These are phyloP conservation scores for Nicator chloris DNA, from an alignment of 2,113 vertebrate genomes.

Conservation along the genomic window DNA sequence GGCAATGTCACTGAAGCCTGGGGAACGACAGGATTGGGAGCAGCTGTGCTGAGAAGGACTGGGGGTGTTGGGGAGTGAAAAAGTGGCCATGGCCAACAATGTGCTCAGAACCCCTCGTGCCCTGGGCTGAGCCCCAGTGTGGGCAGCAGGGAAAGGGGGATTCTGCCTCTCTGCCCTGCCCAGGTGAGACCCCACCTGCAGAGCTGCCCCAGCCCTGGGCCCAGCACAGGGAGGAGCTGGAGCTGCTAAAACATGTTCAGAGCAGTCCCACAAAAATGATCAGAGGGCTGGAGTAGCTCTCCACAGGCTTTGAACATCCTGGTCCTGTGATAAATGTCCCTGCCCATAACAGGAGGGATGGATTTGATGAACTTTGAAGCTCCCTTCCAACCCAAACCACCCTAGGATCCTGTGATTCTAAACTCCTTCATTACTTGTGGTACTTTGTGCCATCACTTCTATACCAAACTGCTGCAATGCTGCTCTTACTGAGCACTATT, in stretches of 20 bases:
- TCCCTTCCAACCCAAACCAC: not conserved
- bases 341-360: not conserved
- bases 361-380: not conserved
- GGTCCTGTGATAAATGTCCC: too few species aligned
- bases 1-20: not conserved
- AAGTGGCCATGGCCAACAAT: not conserved
- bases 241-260: not conserved
- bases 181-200: not conserved
- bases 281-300: not conserved
- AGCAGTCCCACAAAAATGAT: not conserved
- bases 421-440: not conserved
- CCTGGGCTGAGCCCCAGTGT: not conserved
- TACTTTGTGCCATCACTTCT: not conserved
- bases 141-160: not conserved
- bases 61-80: not conserved
- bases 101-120: not conserved
- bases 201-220: not conserved
- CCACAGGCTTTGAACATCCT: not conserved
- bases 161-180: not conserved
- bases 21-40: not conserved
- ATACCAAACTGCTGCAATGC: not conserved
- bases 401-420: not conserved
- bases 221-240: not conserved
- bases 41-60: not conserved
- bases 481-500: rapidly evolving